A percentile compares a stretch with the other conserved stretches of the same genome.
These are phyloP conservation scores for Schizaphis graminum DNA, from an alignment of 2,888 invertebrate genomes.

Conservation along the genomic window DNA sequence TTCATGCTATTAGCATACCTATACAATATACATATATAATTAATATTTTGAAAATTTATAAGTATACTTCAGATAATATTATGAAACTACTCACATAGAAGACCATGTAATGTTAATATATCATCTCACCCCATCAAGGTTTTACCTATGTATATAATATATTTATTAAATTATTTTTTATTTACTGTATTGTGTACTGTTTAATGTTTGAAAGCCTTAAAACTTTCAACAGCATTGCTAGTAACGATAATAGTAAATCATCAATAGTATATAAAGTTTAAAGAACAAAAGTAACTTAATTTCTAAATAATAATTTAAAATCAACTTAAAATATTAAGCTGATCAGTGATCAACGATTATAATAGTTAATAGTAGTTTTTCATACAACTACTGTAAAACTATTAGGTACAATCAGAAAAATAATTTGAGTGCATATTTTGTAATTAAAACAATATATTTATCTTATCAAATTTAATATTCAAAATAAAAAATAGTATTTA, in stretches of 20 bases:
- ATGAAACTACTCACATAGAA: background rate
- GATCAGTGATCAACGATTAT: background rate
- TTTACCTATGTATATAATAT: too few species aligned
- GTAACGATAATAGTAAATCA: background rate
- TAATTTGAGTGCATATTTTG: background rate
- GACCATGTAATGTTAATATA: background rate
- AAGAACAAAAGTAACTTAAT: background rate
- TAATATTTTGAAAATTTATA: background rate
- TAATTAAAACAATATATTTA: background rate
- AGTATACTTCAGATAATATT: background rate
- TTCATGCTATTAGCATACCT: background rate
- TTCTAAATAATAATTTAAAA: background rate
- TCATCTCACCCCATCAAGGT: background rate
- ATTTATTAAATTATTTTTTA: background rate
- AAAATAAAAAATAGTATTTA: background rate
- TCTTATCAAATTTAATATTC: background rate
- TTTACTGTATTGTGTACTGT: background rate
- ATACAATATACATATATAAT: background rate
- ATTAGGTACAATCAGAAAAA: background rate
- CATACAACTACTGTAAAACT: background rate
- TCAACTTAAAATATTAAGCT: background rate
- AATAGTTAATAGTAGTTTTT: background rate
- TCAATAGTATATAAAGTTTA: background rate
- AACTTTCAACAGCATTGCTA: background rate
- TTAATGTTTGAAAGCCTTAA: background rate